These are phyloP conservation scores for Malthinus seriepunctatus DNA, from an alignment of 2,888 invertebrate genomes.

Conservation along the genomic window DNA sequence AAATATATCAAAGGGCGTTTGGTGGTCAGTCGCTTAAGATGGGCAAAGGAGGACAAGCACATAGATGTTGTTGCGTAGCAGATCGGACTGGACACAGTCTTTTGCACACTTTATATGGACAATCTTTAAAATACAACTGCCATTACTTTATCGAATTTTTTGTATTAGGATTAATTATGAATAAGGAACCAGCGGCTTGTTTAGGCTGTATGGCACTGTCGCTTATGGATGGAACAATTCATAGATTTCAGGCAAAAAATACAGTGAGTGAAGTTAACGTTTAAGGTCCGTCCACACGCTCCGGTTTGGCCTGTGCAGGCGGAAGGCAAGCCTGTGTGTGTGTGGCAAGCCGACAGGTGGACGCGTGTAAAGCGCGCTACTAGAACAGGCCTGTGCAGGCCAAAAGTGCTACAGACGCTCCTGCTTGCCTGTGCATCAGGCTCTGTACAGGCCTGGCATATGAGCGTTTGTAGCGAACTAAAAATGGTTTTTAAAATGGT, in stretches of 20 bases:
- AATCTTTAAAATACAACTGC: conserved; percentile 94
- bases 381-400: too few relatives aligned
- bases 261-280: too few relatives aligned
- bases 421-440: too few relatives aligned
- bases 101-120: conserved; percentile 96
- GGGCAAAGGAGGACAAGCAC: conserved; percentile 98
- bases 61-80: conserved; percentile 96
- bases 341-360: too few relatives aligned
- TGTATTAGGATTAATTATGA: conserved; percentile 92
- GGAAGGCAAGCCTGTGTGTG: too few relatives aligned
- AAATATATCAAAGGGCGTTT: conserved; percentile 99
- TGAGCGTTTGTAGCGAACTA: too few relatives aligned
- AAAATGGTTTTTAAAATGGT: too few relatives aligned
- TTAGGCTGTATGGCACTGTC: conserved; percentile 91
- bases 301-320: background rate
- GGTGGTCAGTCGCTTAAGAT: conserved; percentile 97
- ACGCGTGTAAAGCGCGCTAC: too few relatives aligned
- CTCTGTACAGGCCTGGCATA: too few relatives aligned
- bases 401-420: too few relatives aligned
- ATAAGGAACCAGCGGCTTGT: conserved; percentile 69
- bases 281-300: too few relatives aligned
- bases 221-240: conserved; percentile 95
- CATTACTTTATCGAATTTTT: conserved; percentile 99
- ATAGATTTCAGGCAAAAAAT: conserved; percentile 83
- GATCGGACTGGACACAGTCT: conserved; percentile 98